A percentile compares a stretch with the other conserved stretches of the same genome.
These are phyloP conservation scores for Torymus aiolomorphi DNA, from an alignment of 2,888 invertebrate genomes.

Conservation along the genomic window DNA sequence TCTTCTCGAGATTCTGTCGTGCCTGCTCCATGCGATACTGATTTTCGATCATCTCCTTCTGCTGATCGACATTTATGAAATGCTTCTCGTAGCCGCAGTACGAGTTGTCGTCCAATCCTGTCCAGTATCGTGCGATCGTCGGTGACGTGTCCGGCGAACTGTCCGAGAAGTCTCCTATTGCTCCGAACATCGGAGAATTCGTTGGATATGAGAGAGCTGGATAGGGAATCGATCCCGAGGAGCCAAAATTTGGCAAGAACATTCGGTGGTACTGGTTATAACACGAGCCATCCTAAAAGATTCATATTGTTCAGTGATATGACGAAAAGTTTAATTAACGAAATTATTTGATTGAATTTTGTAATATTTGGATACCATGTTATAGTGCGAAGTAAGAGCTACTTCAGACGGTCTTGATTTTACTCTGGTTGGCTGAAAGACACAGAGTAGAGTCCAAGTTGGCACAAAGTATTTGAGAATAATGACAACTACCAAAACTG, in stretches of 20 bases:
- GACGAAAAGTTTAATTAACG: not conserved
- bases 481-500: conserved; percentile 62
- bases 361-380: conserved; percentile 59
- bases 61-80: conserved; percentile 61
- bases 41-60: conserved; percentile 60
- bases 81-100: conserved; percentile 63
- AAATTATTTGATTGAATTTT: no score
- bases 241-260: conserved; percentile 64
- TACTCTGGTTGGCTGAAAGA: conserved; percentile 68
- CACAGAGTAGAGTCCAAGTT: conserved; percentile 68
- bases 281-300: conserved; percentile 65
- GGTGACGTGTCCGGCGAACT: conserved; percentile 68
- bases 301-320: not conserved
- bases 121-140: conserved; percentile 64
- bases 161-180: conserved; percentile 68
- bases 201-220: conserved; percentile 65
- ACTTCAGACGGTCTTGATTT: conserved; percentile 69
- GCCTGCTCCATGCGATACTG: conserved; percentile 63
- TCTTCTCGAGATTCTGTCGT: conserved; percentile 64
- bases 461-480: conserved; percentile 68
- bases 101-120: conserved; percentile 60
- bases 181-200: conserved; percentile 67
- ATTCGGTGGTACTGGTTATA: conserved; percentile 69
- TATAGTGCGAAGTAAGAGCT: conserved; percentile 69
- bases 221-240: conserved; percentile 62